Base-by-base conservation (phyloP, 2,797 vertebrate genomes). In the Xiphorhynchus erythropygius region DNA sequence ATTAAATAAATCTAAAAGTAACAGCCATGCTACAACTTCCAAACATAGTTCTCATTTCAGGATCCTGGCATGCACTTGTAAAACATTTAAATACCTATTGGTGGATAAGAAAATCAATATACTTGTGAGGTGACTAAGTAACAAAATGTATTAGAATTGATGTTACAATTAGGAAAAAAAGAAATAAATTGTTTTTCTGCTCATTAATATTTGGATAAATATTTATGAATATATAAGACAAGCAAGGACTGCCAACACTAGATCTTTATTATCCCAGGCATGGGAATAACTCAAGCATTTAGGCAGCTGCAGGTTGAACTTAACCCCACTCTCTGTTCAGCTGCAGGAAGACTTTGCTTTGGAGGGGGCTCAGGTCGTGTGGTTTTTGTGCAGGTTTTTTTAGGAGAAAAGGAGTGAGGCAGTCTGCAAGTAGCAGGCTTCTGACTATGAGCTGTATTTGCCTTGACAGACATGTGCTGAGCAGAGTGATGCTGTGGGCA, bases 101-200 rank as follows among this genome's bases (percentile, higher is more conserved):
- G 94, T 79, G 87, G 71, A 62, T 67, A 90, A 89, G 88, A 89
- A 75, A 82, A 90, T 93, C 88, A 56, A 57, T 93, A 94, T 94
- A 81, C 78, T 91, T 92, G 59, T 56, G 59, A 56, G 62, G 7
- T 71, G 94, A 95, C 89, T 93, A 85, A 77, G 80, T 80, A 91
- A 87, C 65, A 82, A 91, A 94, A 92, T 81, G 53, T 94, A 97
- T 96, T 97, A 94, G 86, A 96, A 97, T 96, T 96, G 93, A 96
- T 95, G 94, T 96, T 96, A 95, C 94, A 96, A 94, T 97, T 96
- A 96, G 92, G 84, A 84, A 92, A 94, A 91, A 90, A 91, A 80
- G 44, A 94, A 96, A 97, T 94, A 91, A 59, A 87, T 96, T 86
- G 90, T 80, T 91, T 96, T 90, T 76, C 81, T 82, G 60, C 46